Conservation (phyloP, 2,888 invertebrate genomes). For the Conistra vaccinii region DNA sequence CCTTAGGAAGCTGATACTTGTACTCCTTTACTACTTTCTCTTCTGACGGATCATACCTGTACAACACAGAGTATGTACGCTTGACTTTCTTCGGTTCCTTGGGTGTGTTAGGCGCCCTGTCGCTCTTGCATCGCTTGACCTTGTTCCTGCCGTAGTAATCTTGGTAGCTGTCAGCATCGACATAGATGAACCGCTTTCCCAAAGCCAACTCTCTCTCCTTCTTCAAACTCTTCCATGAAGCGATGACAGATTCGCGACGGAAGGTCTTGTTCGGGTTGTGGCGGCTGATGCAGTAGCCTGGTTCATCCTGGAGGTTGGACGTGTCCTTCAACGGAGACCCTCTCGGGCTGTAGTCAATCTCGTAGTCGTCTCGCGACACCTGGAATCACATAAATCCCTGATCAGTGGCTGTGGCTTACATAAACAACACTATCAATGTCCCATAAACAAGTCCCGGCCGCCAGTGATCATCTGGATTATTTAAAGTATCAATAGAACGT, state of each 20-base stretch:
- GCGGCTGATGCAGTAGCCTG: constrained; percentile 86
- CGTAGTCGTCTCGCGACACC: constrained; percentile 88
- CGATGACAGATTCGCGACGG: constrained; percentile 88
- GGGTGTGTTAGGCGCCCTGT: constrained; percentile 79
- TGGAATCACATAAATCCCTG: constrained; percentile 77
- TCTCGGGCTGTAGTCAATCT: constrained; percentile 84
- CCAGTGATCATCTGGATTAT: constrained; percentile 76
- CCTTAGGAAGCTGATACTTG: constrained; percentile 84
- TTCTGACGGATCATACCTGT: constrained; percentile 86
- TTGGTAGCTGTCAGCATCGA: constrained; percentile 85
- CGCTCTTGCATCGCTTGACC: constrained; percentile 88
- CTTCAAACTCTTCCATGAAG: constrained; percentile 88
- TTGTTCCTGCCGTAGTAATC: constrained; percentile 87
- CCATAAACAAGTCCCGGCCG: constrained; percentile 67
- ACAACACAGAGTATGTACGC: constrained; percentile 86
- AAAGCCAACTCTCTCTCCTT: constrained; percentile 88
- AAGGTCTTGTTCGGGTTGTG: constrained; percentile 89
- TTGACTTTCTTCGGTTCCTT: constrained; percentile 85
- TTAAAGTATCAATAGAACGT: constrained; percentile 78
- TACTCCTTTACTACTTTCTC: constrained; percentile 88
- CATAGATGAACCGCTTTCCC: constrained; percentile 85
- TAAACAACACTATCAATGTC: constrained; percentile 64
- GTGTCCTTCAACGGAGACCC: constrained; percentile 88
- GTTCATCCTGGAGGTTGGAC: constrained; percentile 86
- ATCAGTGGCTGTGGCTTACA: constrained; percentile 51